A percentile compares a stretch with the other conserved stretches of the same genome.
Evolutionary conservation across 1,140 invertebrate genomes (phyloP).

Genomic region (Aphelinus atriplicis): DNA sequence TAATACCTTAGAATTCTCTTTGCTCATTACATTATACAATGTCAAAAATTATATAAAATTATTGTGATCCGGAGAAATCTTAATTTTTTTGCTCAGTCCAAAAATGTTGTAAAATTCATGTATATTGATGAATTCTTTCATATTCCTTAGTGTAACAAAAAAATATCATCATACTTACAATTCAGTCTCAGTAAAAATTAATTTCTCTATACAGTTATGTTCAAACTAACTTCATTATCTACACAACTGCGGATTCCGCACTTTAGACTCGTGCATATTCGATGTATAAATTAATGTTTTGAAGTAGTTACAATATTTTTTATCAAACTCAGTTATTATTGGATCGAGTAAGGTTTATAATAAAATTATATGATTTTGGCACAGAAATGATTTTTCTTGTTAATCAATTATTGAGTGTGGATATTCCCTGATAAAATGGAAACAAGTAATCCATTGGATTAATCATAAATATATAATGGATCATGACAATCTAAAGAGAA

Average conservation of each 20-base stretch:
- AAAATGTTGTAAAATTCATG: too few relatives aligned
- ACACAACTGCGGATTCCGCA: slow-evolving; percentile 4
- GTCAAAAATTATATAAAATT: background rate
- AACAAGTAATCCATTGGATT: background rate
- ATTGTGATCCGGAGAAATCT: background rate
- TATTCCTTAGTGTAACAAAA: background rate
- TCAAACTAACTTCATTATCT: slow-evolving; percentile 7
- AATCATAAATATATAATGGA: background rate
- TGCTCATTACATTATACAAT: background rate
- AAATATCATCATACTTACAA: slow-evolving; percentile 13
- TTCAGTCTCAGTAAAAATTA: slow-evolving; percentile 22
- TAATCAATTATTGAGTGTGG: background rate
- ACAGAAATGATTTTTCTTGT: background rate
- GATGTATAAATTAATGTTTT: background rate
- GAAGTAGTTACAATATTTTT: too few relatives aligned
- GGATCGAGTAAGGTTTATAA: background rate
- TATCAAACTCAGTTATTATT: too few relatives aligned
- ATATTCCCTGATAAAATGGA: background rate
- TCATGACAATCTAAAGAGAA: background rate
- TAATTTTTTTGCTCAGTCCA: background rate
- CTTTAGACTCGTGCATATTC: background rate
- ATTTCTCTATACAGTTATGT: slow-evolving; percentile 22
- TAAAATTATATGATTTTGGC: background rate
- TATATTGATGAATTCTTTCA: too few relatives aligned
- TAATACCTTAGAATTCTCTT: background rate